Conservation (phyloP, 2,113 vertebrate species). For the Daubentonia madagascariensis region DNA sequence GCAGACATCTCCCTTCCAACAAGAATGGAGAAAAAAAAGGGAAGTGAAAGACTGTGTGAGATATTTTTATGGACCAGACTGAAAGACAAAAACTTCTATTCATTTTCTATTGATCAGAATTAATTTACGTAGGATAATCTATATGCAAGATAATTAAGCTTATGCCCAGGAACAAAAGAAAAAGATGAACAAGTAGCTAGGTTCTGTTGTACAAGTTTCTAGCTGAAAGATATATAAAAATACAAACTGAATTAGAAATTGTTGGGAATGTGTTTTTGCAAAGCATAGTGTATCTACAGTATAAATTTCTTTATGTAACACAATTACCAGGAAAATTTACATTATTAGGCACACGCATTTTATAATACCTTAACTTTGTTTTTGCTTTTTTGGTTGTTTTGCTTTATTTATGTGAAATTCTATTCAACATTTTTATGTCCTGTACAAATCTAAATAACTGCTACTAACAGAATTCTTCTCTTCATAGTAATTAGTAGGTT, state of each 20-base stretch:
- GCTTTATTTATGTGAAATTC: not conserved
- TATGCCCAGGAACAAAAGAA: not conserved
- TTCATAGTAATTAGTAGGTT: not conserved
- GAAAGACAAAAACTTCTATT: not conserved
- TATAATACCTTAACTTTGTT: not conserved
- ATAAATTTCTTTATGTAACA: not conserved
- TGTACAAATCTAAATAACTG: not conserved
- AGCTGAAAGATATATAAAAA: not conserved
- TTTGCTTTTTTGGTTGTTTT: not conserved
- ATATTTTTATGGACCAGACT: not conserved
- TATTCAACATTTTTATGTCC: not conserved
- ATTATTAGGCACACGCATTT: not conserved
- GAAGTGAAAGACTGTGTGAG: not conserved
- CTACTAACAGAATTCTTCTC: not conserved
- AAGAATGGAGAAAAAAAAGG: not conserved
- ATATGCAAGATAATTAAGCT: not conserved
- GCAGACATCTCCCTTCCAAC: not conserved
- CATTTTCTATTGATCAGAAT: not conserved
- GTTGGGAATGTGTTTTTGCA: not conserved
- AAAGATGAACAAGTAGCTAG: not conserved
- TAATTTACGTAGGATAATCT: not conserved
- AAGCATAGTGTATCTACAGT: not conserved
- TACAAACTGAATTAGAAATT: not conserved
- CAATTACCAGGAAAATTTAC: not conserved
- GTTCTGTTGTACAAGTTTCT: not conserved